A percentile compares a stretch with the other conserved stretches of the same genome.
These are phyloP conservation scores for Blennius ocellaris DNA, from an alignment of 2,113 vertebrate genomes.

Conservation along the genomic window DNA sequence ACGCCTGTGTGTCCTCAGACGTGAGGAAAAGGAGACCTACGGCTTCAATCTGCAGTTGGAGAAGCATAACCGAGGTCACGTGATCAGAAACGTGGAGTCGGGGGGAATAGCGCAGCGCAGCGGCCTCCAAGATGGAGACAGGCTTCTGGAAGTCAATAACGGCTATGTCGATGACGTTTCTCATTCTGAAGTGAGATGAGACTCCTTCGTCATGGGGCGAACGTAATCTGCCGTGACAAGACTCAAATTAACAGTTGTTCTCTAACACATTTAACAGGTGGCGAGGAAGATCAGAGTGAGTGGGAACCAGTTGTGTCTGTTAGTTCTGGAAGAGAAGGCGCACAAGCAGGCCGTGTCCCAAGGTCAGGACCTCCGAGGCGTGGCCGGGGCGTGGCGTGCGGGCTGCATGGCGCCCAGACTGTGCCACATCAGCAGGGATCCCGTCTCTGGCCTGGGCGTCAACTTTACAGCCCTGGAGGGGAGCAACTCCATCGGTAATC, in stretches of 20 bases:
- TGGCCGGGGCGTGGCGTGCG: conserved; percentile 8
- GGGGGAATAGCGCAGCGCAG: conserved; percentile 83
- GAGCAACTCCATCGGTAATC: conserved; percentile 31
- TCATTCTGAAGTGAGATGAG: conserved; percentile 81
- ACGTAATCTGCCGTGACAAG: not conserved
- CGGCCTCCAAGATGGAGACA: conserved; percentile 88
- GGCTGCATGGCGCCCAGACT: conserved; percentile 80
- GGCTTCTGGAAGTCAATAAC: conserved; percentile 90
- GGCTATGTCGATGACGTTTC: conserved; percentile 80
- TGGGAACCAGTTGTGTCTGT: conserved; percentile 86
- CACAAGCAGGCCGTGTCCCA: conserved; percentile 73
- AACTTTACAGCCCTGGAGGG: conserved; percentile 77
- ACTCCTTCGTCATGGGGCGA: not conserved
- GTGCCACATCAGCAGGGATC: conserved; percentile 83
- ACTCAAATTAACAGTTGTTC: not conserved
- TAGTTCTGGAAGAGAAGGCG: conserved; percentile 76
- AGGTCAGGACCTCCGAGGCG: conserved; percentile 55
- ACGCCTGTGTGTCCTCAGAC: conserved; percentile 88
- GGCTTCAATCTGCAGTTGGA: conserved; percentile 87
- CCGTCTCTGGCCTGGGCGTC: conserved; percentile 86
- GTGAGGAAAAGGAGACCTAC: conserved; percentile 76
- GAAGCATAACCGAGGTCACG: conserved; percentile 77
- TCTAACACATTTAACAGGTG: conserved; percentile 79
- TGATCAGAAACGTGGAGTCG: conserved; percentile 82
- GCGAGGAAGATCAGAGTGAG: conserved; percentile 87